Base-by-base conservation (phyloP, 92 coral and sea anemone genomes). In the Hydrozoanthus gracilis region DNA sequence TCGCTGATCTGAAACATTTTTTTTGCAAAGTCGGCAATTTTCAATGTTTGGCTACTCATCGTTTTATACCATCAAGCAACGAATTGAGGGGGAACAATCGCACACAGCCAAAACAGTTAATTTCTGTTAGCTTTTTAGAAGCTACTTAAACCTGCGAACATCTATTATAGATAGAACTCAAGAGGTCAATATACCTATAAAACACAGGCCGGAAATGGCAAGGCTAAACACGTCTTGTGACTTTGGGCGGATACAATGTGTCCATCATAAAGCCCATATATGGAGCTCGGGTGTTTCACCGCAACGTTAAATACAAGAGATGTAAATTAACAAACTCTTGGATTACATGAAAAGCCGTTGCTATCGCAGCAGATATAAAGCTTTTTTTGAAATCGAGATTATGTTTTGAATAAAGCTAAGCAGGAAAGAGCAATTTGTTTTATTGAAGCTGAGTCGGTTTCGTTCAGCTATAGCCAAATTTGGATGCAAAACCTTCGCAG, bases 391-490 rank as follows among this genome's bases (percentile, higher is more conserved):
- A 80, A 80, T 20, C 13, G 61, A 79, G 83, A 64, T 80, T 80
- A 35, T 79, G 73, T 65, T 80, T 64, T 46, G 74, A 80, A 66
- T 48, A 65, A 48, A 17, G 14, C 65, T 80, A 12, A 80, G 73
- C 85, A 80, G 85, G 85, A 80, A 80, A 18, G n/a, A 5, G 74
- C 85, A 65, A 48, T 65, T 80, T 80, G 85, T 80, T 80, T 45
- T 80, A 17, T 80, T 4, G 74, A 80, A 65, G 44, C 65, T 73
- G 49, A 60, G 73, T 65, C 74, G 85, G 48, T 4, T 80, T 15
- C 85, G 10, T 47, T 80, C 85, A 80, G 85, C 85, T 80, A n/a
- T 80, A 65, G 69, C 85, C 85, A 80, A 80, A 80, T 80, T 64
- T 80, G 85, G 85, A 58, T 11, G 60, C 73, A 80, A 77, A 80